These are phyloP conservation scores for Philereme vetulata DNA, from an alignment of 2,888 invertebrate genomes.

Conservation along the genomic window DNA sequence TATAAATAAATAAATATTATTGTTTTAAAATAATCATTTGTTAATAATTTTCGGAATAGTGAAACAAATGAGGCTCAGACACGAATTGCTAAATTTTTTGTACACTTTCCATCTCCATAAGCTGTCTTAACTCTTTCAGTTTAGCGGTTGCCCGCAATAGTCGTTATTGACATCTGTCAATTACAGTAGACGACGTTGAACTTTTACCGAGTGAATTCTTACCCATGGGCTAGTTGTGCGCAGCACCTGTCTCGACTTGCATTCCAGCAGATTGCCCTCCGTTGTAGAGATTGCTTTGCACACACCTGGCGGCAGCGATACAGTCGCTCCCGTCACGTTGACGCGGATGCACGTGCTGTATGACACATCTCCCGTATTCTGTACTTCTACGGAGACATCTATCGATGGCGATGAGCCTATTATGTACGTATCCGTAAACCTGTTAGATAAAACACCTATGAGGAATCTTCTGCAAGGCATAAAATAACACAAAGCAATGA, in stretches of 20 bases:
- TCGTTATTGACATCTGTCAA: too few species aligned
- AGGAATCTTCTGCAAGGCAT: too few species aligned
- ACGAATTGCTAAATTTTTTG: too few species aligned
- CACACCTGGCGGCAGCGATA: conserved; percentile 32
- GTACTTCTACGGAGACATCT: conserved; percentile 38
- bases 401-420: conserved; percentile 53
- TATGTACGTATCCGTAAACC: conserved; percentile 36
- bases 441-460: too few species aligned
- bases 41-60: too few species aligned
- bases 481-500: too few species aligned
- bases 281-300: conserved; percentile 6
- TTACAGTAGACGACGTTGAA: too few species aligned
- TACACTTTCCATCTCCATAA: too few species aligned
- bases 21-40: not conserved
- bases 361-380: conserved; percentile 57
- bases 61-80: too few species aligned
- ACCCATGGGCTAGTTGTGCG: conserved; percentile 12
- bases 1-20: conserved; percentile 23
- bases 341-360: conserved; percentile 54
- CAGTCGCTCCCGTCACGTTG: conserved; percentile 34
- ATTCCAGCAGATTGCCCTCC: not conserved
- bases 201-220: not conserved
- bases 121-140: too few species aligned
- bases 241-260: conserved; percentile 25
- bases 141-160: too few species aligned